Evolutionary conservation across 2,888 invertebrate species (phyloP).

Genomic region (Prosopocoilus inquinatus): DNA sequence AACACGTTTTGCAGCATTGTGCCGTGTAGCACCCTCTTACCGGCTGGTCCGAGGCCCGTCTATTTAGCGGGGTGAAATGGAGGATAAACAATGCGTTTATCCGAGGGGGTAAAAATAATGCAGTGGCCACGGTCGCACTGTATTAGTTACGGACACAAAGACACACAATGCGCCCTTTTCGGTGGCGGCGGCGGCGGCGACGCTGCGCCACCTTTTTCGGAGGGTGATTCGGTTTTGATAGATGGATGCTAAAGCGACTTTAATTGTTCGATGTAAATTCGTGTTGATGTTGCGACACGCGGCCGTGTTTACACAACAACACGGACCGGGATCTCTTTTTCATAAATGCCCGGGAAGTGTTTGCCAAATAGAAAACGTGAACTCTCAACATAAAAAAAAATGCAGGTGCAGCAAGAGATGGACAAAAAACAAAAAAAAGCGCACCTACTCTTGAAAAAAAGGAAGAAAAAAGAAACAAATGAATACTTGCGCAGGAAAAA

Average conservation of each 20-base stretch:
- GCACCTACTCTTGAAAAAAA: too few relatives aligned
- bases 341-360: neutral
- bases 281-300: slow-evolving; percentile 20
- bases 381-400: too few relatives aligned
- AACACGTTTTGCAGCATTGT: too few relatives aligned
- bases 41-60: slow-evolving; percentile 20
- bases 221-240: slow-evolving; percentile 35
- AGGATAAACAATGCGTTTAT: slow-evolving; percentile 35
- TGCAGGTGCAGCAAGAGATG: too few relatives aligned
- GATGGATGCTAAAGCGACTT: slow-evolving; percentile 38
- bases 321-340: neutral
- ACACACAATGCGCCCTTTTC: slow-evolving; percentile 28
- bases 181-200: slow-evolving; percentile 26
- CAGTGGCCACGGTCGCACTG: slow-evolving; percentile 37
- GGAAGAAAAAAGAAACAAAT: too few relatives aligned
- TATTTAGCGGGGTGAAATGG: slow-evolving; percentile 36
- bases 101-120: slow-evolving; percentile 39
- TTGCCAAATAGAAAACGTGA: neutral
- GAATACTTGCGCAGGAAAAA: too few relatives aligned
- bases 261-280: slow-evolving; percentile 36
- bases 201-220: slow-evolving; percentile 10
- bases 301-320: slow-evolving; percentile 13
- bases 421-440: too few relatives aligned
- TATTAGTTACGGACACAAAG: slow-evolving; percentile 35
- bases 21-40: slow-evolving; percentile 5